phyloP scores from a whole-genome alignment of 2,797 vertebrate genomes.

The Aeoliscus strigatus region DNA sequence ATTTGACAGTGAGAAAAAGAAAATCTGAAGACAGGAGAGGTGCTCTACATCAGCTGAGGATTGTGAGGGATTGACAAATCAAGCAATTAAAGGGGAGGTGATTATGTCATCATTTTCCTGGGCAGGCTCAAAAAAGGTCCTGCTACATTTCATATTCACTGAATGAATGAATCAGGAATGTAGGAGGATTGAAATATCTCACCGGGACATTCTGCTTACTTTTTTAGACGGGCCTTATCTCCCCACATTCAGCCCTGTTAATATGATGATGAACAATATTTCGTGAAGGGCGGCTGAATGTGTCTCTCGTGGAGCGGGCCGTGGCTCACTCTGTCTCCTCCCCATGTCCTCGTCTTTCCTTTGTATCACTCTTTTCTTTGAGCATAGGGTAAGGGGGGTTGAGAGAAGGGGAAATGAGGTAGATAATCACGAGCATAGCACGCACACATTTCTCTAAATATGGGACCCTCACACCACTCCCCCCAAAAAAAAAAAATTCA shows the following conservation, averaged over 20 bases:
- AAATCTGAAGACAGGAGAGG: slow-evolving; percentile 31
- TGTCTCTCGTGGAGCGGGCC: slow-evolving; percentile 75
- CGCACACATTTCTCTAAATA: slow-evolving; percentile 44
- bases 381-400: slow-evolving; percentile 69
- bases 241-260: slow-evolving; percentile 82
- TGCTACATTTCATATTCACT: slow-evolving; percentile 68
- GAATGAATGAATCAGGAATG: slow-evolving; percentile 68
- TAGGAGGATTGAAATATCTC: slow-evolving; percentile 75
- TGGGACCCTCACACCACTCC: slow-evolving; percentile 23
- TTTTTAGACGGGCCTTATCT: slow-evolving; percentile 77
- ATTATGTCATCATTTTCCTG: slow-evolving; percentile 77
- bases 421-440: slow-evolving; percentile 56
- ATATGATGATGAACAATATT: slow-evolving; percentile 87
- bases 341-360: slow-evolving; percentile 79
- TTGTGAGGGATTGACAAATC: slow-evolving; percentile 67
- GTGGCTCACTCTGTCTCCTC: slow-evolving; percentile 65
- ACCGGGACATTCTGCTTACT: slow-evolving; percentile 74
- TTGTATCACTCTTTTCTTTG: slow-evolving; percentile 77
- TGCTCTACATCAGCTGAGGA: slow-evolving; percentile 20
- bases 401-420: slow-evolving; percentile 64
- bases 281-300: slow-evolving; percentile 80
- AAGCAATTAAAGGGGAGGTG: slow-evolving; percentile 71
- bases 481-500: slow-evolving; percentile 86
- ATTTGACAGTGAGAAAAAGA: slow-evolving; percentile 35
- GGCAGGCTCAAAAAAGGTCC: slow-evolving; percentile 56